Conservation (phyloP, 2,888 invertebrate genomes). For the Anagyrus pseudococci region DNA sequence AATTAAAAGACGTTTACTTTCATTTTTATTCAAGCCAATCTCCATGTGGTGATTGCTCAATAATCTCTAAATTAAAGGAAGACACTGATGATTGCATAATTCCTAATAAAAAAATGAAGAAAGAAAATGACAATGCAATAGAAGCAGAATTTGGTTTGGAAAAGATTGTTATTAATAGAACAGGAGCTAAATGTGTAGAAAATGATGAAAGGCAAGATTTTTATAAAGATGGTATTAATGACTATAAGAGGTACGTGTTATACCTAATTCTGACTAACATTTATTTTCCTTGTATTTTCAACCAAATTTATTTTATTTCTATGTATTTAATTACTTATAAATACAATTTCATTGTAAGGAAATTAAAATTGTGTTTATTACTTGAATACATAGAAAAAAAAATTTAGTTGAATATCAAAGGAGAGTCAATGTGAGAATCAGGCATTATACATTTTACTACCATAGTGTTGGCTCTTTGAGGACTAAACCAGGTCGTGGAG, state of each 20-base stretch:
- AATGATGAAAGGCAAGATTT: constrained; percentile 66
- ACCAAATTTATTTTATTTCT: no score
- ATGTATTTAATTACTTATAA: no score
- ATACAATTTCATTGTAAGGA: no score
- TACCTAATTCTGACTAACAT: no score
- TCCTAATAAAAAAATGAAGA: constrained; percentile 46
- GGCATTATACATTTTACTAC: no score
- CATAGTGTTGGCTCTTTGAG: constrained; percentile 77
- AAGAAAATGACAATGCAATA: constrained; percentile 44
- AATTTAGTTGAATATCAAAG: no score
- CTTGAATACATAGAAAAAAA: no score
- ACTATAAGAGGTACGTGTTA: no score
- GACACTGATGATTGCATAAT: constrained; percentile 23
- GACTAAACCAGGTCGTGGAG: constrained; percentile 91
- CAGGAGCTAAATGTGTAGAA: constrained; percentile 86
- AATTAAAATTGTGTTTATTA: no score
- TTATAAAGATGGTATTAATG: constrained; percentile 65
- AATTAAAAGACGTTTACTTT: constrained; percentile 70
- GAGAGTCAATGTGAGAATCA: no score
- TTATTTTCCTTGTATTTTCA: no score
- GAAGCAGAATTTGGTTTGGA: constrained; percentile 28
- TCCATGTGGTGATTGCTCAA: constrained; percentile 94
- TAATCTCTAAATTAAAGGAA: constrained; percentile 69
- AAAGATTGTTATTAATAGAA: constrained; percentile 69
- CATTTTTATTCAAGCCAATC: constrained; percentile 87